phyloP scores from a whole-genome alignment of 2,797 vertebrate species.

The Siniperca obscura region DNA sequence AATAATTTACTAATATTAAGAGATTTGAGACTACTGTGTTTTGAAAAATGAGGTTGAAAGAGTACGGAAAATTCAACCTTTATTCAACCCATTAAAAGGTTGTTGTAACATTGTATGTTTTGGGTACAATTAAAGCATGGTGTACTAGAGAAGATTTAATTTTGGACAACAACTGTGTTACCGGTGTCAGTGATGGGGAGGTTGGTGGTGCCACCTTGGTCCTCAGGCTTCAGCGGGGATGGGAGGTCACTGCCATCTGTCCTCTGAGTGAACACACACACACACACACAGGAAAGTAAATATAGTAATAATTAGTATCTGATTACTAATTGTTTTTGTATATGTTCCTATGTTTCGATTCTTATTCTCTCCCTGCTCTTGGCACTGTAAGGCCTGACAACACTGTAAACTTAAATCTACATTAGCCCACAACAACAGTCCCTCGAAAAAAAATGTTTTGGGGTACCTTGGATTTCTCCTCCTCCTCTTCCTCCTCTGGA shows the following conservation, averaged over 20 bases:
- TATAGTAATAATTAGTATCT: not conserved
- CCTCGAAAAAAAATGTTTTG: not conserved
- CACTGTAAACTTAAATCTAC: not conserved
- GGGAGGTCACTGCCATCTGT: not conserved
- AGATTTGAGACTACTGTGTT: not conserved
- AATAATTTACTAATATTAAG: not conserved
- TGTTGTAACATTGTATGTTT: not conserved
- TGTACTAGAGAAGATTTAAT: not conserved
- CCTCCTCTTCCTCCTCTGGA: conserved; percentile 14
- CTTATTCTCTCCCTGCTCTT: too few relatives aligned
- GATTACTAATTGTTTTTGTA: not conserved
- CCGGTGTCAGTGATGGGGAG: conserved; percentile 2
- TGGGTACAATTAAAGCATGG: not conserved
- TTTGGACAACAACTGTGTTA: conserved; percentile 7
- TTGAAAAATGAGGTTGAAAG: not conserved
- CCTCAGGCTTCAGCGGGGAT: conserved; percentile 17
- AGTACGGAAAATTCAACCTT: not conserved
- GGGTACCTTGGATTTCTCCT: conserved; percentile 47
- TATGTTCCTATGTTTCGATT: not conserved
- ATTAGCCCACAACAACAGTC: not conserved
- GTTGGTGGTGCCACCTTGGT: not conserved
- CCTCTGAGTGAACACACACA: conserved; percentile 31
- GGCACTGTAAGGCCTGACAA: not conserved
- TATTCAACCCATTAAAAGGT: not conserved
- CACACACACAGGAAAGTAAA: conserved; percentile 16